These are phyloP conservation scores for Drosophila sproati DNA, from an alignment of 1,140 invertebrate genomes.

Conservation along the genomic window DNA sequence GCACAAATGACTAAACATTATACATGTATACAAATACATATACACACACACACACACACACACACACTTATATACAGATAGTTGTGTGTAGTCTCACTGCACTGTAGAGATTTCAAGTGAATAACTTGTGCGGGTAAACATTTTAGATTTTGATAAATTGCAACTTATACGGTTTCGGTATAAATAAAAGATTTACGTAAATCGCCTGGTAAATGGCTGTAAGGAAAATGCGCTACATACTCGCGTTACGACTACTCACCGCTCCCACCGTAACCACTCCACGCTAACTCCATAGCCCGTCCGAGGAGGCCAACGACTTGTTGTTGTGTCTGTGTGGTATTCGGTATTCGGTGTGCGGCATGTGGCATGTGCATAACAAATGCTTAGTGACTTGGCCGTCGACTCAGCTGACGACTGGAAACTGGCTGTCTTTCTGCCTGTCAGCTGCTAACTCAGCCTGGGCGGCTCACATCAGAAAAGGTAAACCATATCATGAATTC, in stretches of 20 bases:
- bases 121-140: constrained; percentile 83
- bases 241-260: constrained; percentile 7
- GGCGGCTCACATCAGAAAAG: constrained; percentile 69
- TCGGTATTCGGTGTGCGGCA: constrained; percentile 35
- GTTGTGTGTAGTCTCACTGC: constrained; percentile 29
- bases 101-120: constrained; percentile 80
- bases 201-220: constrained; percentile 82
- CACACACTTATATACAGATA: constrained; percentile 12
- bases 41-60: constrained; percentile 29
- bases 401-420: constrained; percentile 22
- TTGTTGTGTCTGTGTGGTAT: constrained; percentile 23
- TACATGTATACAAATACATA: constrained; percentile 13
- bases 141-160: constrained; percentile 84
- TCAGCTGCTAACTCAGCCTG: constrained; percentile 65
- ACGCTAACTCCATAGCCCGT: not conserved
- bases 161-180: constrained; percentile 83
- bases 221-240: constrained; percentile 71
- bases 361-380: constrained; percentile 72
- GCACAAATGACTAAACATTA: constrained; percentile 2
- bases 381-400: constrained; percentile 72
- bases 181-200: constrained; percentile 84
- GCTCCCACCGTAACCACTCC: not conserved
- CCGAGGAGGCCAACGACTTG: constrained; percentile 34
- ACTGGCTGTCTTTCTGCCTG: constrained; percentile 6
- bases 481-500: constrained; percentile 77